Conservation (phyloP, 2,888 invertebrate species). For the Chrysomela aeneicollis region DNA sequence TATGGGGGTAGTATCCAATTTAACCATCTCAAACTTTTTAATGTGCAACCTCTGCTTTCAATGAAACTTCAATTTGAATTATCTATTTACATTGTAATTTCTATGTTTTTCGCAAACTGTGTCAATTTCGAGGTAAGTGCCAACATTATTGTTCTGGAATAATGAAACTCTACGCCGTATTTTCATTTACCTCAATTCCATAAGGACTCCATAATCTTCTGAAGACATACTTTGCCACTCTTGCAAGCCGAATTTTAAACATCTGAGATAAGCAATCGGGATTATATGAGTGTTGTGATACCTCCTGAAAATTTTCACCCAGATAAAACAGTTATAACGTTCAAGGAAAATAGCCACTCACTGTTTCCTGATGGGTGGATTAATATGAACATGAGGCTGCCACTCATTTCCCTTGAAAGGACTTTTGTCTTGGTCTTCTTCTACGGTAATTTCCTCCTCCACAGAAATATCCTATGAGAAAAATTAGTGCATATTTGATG, state of each 20-base stretch:
- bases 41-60: no score
- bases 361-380: slow-evolving; percentile 5
- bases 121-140: no score
- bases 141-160: no score
- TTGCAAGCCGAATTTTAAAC: slow-evolving; percentile 17
- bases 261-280: slow-evolving; percentile 8
- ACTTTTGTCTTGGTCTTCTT: slow-evolving; percentile 14
- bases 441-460: not conserved
- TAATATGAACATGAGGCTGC: not conserved
- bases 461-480: slow-evolving; percentile 27
- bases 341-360: slow-evolving; percentile 5
- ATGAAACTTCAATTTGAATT: no score
- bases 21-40: no score
- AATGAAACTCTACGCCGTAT: no score
- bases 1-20: no score
- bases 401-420: slow-evolving; percentile 29
- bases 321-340: not conserved
- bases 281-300: slow-evolving; percentile 6
- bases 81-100: no score
- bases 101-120: no score
- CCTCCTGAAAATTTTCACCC: not conserved
- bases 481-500: no score
- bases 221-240: slow-evolving; percentile 14
- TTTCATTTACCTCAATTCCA: slow-evolving; percentile 15
- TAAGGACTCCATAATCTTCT: slow-evolving; percentile 1